Percentiles rank a stretch among this genome's conserved stretches.
Conservation (phyloP, 1,140 invertebrate genomes). For the Drosophila ananassae region DNA sequence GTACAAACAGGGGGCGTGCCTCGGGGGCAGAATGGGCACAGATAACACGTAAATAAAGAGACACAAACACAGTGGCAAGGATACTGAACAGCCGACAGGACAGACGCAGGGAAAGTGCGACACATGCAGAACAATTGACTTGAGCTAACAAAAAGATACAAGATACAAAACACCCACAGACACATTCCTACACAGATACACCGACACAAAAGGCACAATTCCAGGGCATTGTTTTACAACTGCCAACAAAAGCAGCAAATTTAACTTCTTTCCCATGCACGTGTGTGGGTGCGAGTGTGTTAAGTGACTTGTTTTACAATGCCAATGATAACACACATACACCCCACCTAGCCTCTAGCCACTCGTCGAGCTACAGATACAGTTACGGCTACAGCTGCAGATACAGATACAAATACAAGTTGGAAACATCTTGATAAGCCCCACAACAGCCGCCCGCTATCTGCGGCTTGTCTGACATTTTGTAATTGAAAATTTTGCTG, state of each 20-base stretch:
- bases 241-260: slow-evolving; percentile 77
- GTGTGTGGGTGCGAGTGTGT: slow-evolving; percentile 33
- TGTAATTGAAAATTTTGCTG: slow-evolving; percentile 75
- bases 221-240: slow-evolving; percentile 74
- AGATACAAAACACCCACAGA: slow-evolving; percentile 58
- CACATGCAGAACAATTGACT: slow-evolving; percentile 76
- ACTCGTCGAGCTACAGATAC: slow-evolving; percentile 8
- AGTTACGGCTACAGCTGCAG: slow-evolving; percentile 28
- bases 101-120: slow-evolving; percentile 26
- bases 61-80: slow-evolving; percentile 8
- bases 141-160: slow-evolving; percentile 67
- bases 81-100: not conserved
- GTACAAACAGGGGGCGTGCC: slow-evolving; percentile 51
- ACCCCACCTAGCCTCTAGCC: slow-evolving; percentile 21
- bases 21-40: slow-evolving; percentile 61
- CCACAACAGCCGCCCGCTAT: slow-evolving; percentile 38
- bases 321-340: slow-evolving; percentile 66
- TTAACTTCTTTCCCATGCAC: slow-evolving; percentile 60
- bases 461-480: slow-evolving; percentile 71
- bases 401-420: slow-evolving; percentile 42
- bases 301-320: slow-evolving; percentile 80
- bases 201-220: slow-evolving; percentile 55
- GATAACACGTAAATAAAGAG: slow-evolving; percentile 49
- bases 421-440: slow-evolving; percentile 58
- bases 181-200: slow-evolving; percentile 3